Base-by-base conservation (phyloP, 2,113 vertebrate species). In the Archilochus colubris region DNA sequence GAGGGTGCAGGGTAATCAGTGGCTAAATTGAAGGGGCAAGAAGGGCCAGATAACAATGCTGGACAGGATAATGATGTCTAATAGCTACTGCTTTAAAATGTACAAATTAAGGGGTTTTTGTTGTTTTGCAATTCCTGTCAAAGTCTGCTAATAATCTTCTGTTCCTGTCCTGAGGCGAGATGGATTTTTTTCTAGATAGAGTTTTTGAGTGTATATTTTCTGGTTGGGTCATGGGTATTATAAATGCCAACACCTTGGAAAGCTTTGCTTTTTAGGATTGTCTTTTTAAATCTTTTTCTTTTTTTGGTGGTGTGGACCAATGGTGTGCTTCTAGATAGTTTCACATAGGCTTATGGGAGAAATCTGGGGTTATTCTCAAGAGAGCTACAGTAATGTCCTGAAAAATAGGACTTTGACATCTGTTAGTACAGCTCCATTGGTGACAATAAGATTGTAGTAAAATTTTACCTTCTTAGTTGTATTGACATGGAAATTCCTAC, bases 61-160 rank as follows among this genome's bases (percentile, higher is more conserved):
- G 2, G 27, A 43, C 6, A 1, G 22, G 40, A 33, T 14, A 24
- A 19, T 0, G 5, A 3, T 44, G 8, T 48, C 36, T 88, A 50
- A 73, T 36, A 69, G 30, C n/a, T 80, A 6, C 30, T 14, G 13
- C 44, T 89, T 84, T 31, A 31, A 68, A 88, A 58, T 40, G 43
- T 23, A 36, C 48, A n/a, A 55, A 77, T 31, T 44, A 53, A 72
- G 43, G 3, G 25, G 4, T 30, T 14, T 21, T 61, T 63, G 57
- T 50, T 50, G 4, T 10, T 82, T 88, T 78, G 20, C 24, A 57
- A 1, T 74, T 72, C 14, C 36, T 69, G n/a, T 62, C 13, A 8
- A 38, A 63, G 53, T 40, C 10, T 2, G 50, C 62, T 28, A 81
- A 62, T 36, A 73, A 81, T 62, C 23, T 75, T 51, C 21, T 78